Evolutionary conservation across 2,888 invertebrate genomes (phyloP).

Genomic region (Ochropacha duplaris): DNA sequence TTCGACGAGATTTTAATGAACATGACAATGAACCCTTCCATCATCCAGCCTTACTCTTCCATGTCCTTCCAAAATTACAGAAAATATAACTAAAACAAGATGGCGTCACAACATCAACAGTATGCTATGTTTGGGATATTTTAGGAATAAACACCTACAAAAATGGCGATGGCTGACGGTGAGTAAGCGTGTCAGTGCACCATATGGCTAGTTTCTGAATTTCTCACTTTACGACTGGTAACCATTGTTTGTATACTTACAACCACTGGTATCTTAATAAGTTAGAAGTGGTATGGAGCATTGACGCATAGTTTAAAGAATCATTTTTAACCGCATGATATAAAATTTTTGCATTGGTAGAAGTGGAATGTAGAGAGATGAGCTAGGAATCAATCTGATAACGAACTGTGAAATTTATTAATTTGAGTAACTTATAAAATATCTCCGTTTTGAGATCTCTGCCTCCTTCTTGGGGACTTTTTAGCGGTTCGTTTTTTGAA

Average conservation of each 20-base stretch:
- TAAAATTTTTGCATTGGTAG: too few relatives aligned
- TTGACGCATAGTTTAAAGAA: not conserved
- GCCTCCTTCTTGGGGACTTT: too few relatives aligned
- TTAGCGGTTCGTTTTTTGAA: too few relatives aligned
- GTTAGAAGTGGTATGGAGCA: not conserved
- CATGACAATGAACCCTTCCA: not conserved
- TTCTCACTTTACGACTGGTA: conserved; percentile 6
- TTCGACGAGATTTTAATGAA: too few relatives aligned
- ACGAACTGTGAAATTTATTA: too few relatives aligned
- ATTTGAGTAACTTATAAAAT: too few relatives aligned
- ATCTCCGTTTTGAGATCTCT: too few relatives aligned
- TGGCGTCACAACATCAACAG: not conserved
- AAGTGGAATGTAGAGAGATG: too few relatives aligned
- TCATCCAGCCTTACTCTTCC: not conserved
- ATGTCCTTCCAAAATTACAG: not conserved
- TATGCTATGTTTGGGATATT: conserved; percentile 1
- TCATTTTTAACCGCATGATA: not conserved
- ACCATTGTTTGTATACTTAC: conserved; percentile 15
- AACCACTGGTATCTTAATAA: not conserved
- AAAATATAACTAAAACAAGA: not conserved
- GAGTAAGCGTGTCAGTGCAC: conserved; percentile 12
- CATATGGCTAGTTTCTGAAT: conserved; percentile 18
- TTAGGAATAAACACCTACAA: conserved; percentile 1
- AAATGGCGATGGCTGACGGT: conserved; percentile 18
- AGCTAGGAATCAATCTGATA: too few relatives aligned